Evolutionary conservation across 2,888 invertebrate genomes (phyloP).

Genomic region (Drosophila tanythrix): DNA sequence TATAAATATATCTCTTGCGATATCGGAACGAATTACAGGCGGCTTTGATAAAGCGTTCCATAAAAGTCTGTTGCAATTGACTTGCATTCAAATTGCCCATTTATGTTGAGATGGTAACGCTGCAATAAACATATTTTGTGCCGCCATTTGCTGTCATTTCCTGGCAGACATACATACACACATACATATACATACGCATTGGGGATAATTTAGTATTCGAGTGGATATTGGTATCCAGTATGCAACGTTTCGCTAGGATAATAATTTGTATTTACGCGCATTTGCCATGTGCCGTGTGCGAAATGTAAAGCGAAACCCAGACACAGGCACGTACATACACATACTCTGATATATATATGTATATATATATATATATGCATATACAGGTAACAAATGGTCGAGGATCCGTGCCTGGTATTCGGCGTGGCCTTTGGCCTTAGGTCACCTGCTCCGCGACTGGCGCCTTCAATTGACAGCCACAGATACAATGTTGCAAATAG

Average conservation of each 20-base stretch:
- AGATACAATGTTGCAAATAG: constrained; percentile 50
- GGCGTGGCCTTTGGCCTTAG: constrained; percentile 21
- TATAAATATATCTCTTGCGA: neutral
- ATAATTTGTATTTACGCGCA: constrained; percentile 55
- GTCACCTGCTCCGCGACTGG: constrained; percentile 10
- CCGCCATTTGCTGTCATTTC: constrained; percentile 21
- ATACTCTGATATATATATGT: neutral
- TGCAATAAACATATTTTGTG: neutral
- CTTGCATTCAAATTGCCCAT: constrained; percentile 1
- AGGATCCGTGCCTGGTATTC: constrained; percentile 11
- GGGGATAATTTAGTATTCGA: constrained; percentile 28
- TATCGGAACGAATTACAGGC: neutral
- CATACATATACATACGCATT: neutral
- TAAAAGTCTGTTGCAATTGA: constrained; percentile 1
- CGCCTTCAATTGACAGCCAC: constrained; percentile 48
- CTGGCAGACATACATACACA: neutral
- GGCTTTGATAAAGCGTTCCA: neutral
- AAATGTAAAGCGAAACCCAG: constrained; percentile 1
- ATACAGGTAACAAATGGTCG: neutral
- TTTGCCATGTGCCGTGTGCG: constrained; percentile 42
- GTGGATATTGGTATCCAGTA: constrained; percentile 23
- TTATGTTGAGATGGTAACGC: neutral
- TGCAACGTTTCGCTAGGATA: constrained; percentile 12
- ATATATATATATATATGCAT: neutral
- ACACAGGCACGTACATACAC: neutral